Conservation (phyloP, 2,113 vertebrate species). For the Dicaeum eximium region DNA sequence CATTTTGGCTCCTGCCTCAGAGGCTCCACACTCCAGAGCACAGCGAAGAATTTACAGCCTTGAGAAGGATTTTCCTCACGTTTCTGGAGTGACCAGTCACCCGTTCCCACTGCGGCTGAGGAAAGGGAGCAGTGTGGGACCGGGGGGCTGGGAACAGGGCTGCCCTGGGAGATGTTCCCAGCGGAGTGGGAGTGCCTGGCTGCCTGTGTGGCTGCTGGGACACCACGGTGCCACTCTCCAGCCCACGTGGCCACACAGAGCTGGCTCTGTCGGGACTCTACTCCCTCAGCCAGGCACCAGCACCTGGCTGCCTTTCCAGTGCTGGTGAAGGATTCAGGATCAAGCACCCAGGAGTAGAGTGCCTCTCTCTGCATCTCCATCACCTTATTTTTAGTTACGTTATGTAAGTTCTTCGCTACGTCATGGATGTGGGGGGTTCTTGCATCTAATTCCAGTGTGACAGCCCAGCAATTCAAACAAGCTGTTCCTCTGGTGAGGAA, state of each 20-base stretch:
- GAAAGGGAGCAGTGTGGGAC: neutral
- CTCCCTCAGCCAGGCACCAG: neutral
- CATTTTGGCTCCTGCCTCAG: neutral
- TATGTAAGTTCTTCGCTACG: conserved; percentile 74
- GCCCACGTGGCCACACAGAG: neutral
- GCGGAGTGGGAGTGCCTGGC: neutral
- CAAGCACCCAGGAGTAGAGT: neutral
- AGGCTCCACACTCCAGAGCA: neutral
- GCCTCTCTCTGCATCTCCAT: conserved; percentile 9
- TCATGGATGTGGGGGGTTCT: conserved; percentile 70
- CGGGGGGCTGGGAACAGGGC: rapidly evolving
- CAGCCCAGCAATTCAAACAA: conserved; percentile 72
- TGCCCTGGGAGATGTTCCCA: rapidly evolving
- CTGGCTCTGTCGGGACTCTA: rapidly evolving
- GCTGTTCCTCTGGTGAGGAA: conserved; percentile 70
- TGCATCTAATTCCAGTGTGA: conserved; percentile 74
- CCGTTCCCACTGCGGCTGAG: neutral
- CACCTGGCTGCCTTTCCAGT: neutral
- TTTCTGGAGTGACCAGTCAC: neutral
- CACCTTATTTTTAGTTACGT: conserved; percentile 76
- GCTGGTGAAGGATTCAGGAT: neutral
- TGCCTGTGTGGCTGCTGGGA: rapidly evolving
- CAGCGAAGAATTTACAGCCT: neutral
- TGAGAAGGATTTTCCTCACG: neutral
- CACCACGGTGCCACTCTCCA: neutral